Conservation (phyloP, 2,888 invertebrate species). For the Phyllotreta cruciferae region DNA sequence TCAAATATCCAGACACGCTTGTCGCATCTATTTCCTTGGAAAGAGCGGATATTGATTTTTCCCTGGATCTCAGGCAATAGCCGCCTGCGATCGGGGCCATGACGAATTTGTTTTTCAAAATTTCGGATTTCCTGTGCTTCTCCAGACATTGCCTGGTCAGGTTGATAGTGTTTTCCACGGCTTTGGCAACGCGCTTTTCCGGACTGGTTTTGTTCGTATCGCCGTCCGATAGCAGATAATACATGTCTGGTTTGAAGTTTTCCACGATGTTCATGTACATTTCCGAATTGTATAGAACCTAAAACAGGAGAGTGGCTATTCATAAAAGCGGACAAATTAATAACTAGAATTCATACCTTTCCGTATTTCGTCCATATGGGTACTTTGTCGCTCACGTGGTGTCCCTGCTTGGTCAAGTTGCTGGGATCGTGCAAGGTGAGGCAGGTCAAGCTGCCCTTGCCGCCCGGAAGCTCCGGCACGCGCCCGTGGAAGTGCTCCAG, state of each 20-base stretch:
- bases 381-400: constrained; percentile 73
- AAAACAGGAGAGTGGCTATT: not conserved
- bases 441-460: constrained; percentile 62
- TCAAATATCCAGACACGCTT: constrained; percentile 73
- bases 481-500: constrained; percentile 70
- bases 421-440: constrained; percentile 75
- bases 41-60: constrained; percentile 68
- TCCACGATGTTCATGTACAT: constrained; percentile 81
- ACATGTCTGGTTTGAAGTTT: constrained; percentile 80
- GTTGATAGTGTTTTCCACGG: constrained; percentile 71
- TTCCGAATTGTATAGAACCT: constrained; percentile 66
- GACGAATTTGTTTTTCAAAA: constrained; percentile 62
- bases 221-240: constrained; percentile 81
- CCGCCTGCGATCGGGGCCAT: constrained; percentile 81
- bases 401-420: constrained; percentile 70
- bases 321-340: not conserved
- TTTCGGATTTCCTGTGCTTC: constrained; percentile 67
- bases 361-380: constrained; percentile 84
- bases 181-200: constrained; percentile 74
- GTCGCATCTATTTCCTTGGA: constrained; percentile 65
- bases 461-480: constrained; percentile 72
- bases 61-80: constrained; percentile 64
- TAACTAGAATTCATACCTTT: constrained; percentile 57
- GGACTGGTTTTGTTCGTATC: constrained; percentile 72
- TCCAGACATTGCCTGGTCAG: constrained; percentile 75